A percentile compares a stretch with the other conserved stretches of the same genome.
phyloP scores from a whole-genome alignment of 2,797 vertebrate species.

The Alosa sapidissima region DNA sequence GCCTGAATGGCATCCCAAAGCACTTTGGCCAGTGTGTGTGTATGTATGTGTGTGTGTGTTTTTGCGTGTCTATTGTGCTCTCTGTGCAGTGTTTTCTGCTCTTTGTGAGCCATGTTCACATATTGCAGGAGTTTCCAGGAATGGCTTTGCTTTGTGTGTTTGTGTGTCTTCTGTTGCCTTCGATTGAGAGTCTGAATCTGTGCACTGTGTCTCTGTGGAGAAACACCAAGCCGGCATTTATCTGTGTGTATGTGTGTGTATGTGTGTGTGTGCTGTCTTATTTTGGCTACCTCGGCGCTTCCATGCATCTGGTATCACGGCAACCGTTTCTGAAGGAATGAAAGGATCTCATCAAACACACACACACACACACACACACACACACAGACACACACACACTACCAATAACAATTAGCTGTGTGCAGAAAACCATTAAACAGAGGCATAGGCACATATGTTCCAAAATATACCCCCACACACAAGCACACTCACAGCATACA shows the following conservation, averaged over 20 bases:
- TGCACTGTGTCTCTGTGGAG: background rate
- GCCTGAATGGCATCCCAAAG: background rate
- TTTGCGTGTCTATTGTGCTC: background rate
- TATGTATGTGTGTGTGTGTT: background rate
- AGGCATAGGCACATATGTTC: background rate
- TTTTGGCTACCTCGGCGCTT: constrained; percentile 23
- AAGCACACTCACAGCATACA: background rate
- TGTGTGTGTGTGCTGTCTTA: background rate
- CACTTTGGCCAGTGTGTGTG: background rate
- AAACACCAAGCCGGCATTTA: background rate
- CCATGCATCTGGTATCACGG: constrained; percentile 32
- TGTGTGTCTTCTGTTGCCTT: background rate
- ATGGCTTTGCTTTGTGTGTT: background rate
- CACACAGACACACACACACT: background rate
- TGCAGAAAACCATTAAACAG: background rate
- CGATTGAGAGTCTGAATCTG: background rate
- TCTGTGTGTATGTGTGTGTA: background rate
- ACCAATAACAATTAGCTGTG: background rate
- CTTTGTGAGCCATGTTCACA: background rate
- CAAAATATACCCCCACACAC: background rate
- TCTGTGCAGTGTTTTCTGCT: background rate
- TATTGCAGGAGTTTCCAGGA: background rate
- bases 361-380: constrained; percentile 5
- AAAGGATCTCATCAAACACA: background rate
- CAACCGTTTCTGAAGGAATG: constrained; percentile 29